Percentiles rank a stretch among this genome's conserved stretches.
Evolutionary conservation across 2,888 invertebrate genomes (phyloP).

Genomic region (Zeuzera pyrina): DNA sequence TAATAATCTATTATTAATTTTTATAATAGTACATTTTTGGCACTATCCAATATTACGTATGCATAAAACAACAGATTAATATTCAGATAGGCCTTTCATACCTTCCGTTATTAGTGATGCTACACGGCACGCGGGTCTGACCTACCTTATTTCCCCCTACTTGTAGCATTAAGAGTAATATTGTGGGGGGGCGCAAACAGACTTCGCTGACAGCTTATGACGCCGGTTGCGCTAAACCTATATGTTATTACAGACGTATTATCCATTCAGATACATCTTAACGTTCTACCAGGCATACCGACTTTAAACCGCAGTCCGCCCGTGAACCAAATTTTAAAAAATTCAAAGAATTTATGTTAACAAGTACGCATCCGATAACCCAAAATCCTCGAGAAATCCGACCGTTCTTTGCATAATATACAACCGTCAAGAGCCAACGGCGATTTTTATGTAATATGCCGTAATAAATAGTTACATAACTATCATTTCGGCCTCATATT

Average conservation of each 20-base stretch:
- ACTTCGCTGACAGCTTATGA: too few relatives aligned
- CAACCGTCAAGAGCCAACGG: slow-evolving; percentile 38
- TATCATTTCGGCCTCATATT: slow-evolving; percentile 61
- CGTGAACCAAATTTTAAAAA: slow-evolving; percentile 6
- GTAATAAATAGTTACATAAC: slow-evolving; percentile 58
- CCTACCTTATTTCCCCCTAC: too few relatives aligned
- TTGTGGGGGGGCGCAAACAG: too few relatives aligned
- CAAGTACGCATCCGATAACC: slow-evolving; percentile 38
- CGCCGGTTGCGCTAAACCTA: slow-evolving; percentile 2
- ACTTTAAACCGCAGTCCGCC: not conserved
- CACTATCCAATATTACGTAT: too few relatives aligned
- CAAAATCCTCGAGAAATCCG: slow-evolving; percentile 35
- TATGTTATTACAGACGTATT: slow-evolving; percentile 7
- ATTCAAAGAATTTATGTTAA: too few relatives aligned
- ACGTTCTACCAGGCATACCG: slow-evolving; percentile 15
- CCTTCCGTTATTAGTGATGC: too few relatives aligned
- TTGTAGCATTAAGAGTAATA: too few relatives aligned
- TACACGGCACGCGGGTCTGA: too few relatives aligned
- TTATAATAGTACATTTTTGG: too few relatives aligned
- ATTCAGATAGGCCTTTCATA: too few relatives aligned
- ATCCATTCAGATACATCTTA: slow-evolving; percentile 18
- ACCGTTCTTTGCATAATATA: slow-evolving; percentile 42
- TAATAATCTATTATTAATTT: too few relatives aligned
- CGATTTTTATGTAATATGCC: slow-evolving; percentile 64
- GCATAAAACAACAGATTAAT: too few relatives aligned